Conservation (phyloP, 2,113 vertebrate genomes). For the Hippocampus mohnikei region DNA sequence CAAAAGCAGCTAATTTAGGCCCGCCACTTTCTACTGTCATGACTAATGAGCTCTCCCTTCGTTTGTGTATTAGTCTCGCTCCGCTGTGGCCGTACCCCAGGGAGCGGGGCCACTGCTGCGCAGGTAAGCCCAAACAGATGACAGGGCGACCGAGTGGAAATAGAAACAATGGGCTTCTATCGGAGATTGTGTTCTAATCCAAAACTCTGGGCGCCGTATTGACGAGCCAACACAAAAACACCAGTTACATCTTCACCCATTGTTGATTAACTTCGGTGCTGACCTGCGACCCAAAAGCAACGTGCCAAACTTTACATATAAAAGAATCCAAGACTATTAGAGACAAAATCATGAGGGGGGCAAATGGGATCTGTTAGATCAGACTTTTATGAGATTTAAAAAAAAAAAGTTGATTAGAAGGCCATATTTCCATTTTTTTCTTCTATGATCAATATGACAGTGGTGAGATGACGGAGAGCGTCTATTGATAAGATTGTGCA, state of each 20-base stretch:
- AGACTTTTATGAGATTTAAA: background rate
- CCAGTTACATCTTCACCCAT: background rate
- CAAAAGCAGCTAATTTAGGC: constrained; percentile 72
- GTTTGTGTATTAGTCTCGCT: constrained; percentile 70
- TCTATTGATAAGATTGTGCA: background rate
- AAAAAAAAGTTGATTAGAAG: background rate
- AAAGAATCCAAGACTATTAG: background rate
- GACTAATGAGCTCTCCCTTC: constrained; percentile 70
- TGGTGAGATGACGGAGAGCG: background rate
- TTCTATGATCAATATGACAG: background rate
- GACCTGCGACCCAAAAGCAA: background rate
- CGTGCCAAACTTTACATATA: background rate
- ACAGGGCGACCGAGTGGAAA: constrained; percentile 52
- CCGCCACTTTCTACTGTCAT: constrained; percentile 64
- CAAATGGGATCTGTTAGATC: background rate
- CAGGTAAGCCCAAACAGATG: constrained; percentile 65
- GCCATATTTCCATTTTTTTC: background rate
- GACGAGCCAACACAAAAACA: constrained; percentile 5
- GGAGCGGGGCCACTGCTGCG: constrained; percentile 58
- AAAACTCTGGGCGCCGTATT: constrained; percentile 2
- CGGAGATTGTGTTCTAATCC: constrained; percentile 30
- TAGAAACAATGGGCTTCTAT: constrained; percentile 53
- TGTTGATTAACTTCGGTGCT: background rate
- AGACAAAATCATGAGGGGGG: background rate
- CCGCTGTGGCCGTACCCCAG: constrained; percentile 59